Base-by-base conservation (phyloP, 2,888 invertebrate genomes). In the Diarsia mendica region DNA sequence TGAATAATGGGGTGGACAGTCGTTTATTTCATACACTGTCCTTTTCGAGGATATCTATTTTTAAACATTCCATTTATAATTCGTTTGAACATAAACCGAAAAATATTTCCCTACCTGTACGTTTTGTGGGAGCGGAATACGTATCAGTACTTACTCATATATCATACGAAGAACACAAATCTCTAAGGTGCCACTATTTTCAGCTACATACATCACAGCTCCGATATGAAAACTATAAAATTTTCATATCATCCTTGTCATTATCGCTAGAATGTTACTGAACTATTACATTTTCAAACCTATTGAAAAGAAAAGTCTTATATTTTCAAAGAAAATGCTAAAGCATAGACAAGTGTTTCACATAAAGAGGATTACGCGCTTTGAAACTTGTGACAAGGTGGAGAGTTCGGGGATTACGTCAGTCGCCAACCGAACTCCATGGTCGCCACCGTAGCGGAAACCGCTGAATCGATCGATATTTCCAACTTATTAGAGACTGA, bases 1-100 rank as follows among this genome's bases (percentile, higher is more conserved):
- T 86, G 75, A 84, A 83, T 88, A 88, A 84, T 82, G 75, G 75
- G 65, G 64, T 83, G 70, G 69, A 20, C 80, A 83, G 77, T 84
- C 79, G 71, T 79, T 80, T 82, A 69, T 84, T 74, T 84, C 73
- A 77, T 83, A 75, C 66, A 81, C 72, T 80, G 64, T 75, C 73
- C 67, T 71, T 78, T 82, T 82, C 61, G 48, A 53, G 11, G 63
- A 61, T 28, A 23, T 77, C 58, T 79, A 67, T 72, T 76, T 76
- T 83, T 20, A 61, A 67, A 71, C 9, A 39, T 65, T 65, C 15
- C 18, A 73, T 49, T n/a, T 63, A 68, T 53, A 46, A 67, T 49
- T 67, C 23, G 8, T 46, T 23, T 18, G 23, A 49, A 53, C 49
- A 20, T 20, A 53, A 48, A 33, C 13, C 48, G 20, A 15, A 15